These are phyloP conservation scores for Barnardius zonarius DNA, from an alignment of 2,113 vertebrate genomes.

Conservation along the genomic window DNA sequence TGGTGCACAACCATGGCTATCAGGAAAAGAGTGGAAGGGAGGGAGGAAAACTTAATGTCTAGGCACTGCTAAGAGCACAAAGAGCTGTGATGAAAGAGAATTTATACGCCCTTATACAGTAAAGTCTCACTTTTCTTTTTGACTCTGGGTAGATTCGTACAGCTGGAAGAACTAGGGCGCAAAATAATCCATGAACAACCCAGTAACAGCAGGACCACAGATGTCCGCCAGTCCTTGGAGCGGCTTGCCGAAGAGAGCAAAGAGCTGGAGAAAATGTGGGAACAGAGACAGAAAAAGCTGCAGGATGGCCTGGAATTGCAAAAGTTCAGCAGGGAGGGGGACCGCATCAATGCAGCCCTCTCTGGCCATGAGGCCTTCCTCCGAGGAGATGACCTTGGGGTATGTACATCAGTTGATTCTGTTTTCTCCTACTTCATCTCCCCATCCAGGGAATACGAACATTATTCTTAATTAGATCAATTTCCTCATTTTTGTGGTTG, in stretches of 20 bases:
- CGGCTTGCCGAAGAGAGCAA: slow-evolving; percentile 66
- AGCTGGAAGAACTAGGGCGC: slow-evolving; percentile 63
- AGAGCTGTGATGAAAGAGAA: neutral
- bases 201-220: neutral
- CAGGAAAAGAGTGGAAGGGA: neutral
- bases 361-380: slow-evolving; percentile 82
- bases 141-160: slow-evolving; percentile 48
- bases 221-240: slow-evolving; percentile 66
- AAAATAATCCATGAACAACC: neutral
- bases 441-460: neutral
- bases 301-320: slow-evolving; percentile 80
- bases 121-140: neutral
- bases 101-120: neutral
- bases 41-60: neutral
- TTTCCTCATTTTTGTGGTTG: neutral
- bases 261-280: slow-evolving; percentile 76
- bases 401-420: slow-evolving; percentile 42
- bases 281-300: slow-evolving; percentile 64
- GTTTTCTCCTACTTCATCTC: neutral
- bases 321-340: slow-evolving; percentile 78
- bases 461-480: neutral
- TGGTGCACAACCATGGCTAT: neutral
- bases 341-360: slow-evolving; percentile 79
- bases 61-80: neutral
- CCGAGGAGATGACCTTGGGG: slow-evolving; percentile 77